Percentiles rank a stretch among this genome's conserved stretches.
These are phyloP conservation scores for Stegastes partitus DNA, from an alignment of 2,113 vertebrate genomes.

Conservation along the genomic window DNA sequence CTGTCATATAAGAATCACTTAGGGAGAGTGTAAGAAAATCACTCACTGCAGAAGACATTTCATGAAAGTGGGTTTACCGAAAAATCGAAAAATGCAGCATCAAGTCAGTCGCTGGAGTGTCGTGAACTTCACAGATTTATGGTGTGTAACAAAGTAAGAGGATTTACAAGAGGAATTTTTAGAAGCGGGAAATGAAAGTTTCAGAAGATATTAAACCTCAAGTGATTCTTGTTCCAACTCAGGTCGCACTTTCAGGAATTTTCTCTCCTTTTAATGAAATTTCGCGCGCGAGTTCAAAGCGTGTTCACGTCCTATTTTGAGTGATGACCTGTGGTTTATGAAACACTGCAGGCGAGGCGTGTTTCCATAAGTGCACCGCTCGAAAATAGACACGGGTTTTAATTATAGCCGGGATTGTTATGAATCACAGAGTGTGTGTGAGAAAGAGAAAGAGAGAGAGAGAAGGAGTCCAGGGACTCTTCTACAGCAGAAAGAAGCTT, in stretches of 20 bases:
- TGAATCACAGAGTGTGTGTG: conserved; percentile 24
- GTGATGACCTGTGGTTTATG: conserved; percentile 35
- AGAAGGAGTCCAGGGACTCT: conserved; percentile 17
- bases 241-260: not conserved
- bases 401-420: conserved; percentile 39
- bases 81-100: not conserved
- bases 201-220: not conserved
- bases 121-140: conserved; percentile 4
- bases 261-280: conserved; percentile 1
- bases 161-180: conserved; percentile 5
- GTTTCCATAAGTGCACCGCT: conserved; percentile 39
- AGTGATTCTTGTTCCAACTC: conserved; percentile 14
- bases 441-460: not conserved
- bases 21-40: not conserved
- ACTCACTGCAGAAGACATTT: not conserved
- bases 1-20: not conserved
- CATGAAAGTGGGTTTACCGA: not conserved
- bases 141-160: not conserved
- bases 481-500: conserved; percentile 48
- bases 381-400: conserved; percentile 26
- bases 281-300: not conserved
- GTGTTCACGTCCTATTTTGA: conserved; percentile 17
- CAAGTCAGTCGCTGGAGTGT: not conserved
- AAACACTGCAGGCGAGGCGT: conserved; percentile 20
- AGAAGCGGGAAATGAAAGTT: not conserved